phyloP scores from a whole-genome alignment of 2,797 vertebrate species.

The Tolypeutes matacus region DNA sequence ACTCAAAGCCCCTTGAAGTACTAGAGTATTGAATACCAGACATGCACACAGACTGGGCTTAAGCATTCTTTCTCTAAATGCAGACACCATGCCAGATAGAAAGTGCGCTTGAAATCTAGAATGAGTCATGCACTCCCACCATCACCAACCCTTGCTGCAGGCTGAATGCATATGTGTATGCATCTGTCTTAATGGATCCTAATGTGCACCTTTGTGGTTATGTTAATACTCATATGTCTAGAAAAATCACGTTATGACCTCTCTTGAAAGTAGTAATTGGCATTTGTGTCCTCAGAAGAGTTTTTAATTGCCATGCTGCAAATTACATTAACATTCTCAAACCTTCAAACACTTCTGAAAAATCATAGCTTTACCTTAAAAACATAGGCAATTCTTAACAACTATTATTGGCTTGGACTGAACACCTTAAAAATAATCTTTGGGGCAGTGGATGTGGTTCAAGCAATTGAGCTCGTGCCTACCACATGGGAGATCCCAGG shows the following conservation, averaged over 20 bases:
- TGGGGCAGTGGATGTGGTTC: neutral
- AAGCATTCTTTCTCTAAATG: neutral
- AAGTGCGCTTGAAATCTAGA: neutral
- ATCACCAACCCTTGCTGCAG: neutral
- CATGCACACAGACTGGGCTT: neutral
- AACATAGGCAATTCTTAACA: neutral
- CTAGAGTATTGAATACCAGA: neutral
- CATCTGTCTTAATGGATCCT: neutral
- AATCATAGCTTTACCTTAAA: neutral
- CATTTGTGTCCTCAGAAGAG: neutral
- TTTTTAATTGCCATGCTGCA: neutral
- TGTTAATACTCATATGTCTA: neutral
- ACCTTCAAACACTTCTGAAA: neutral
- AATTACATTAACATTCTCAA: neutral
- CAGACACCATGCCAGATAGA: neutral
- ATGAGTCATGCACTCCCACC: neutral
- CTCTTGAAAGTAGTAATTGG: neutral
- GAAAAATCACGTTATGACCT: neutral
- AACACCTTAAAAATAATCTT: constrained; percentile 26
- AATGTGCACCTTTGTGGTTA: neutral
- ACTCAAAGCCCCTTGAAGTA: neutral
- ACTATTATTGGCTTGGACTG: neutral
- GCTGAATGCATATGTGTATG: neutral
- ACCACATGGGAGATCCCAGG: too few relatives aligned
- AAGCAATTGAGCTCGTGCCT: too few relatives aligned